These are phyloP conservation scores for Odontamblyopus rebecca DNA, from an alignment of 2,797 vertebrate genomes.

Conservation along the genomic window DNA sequence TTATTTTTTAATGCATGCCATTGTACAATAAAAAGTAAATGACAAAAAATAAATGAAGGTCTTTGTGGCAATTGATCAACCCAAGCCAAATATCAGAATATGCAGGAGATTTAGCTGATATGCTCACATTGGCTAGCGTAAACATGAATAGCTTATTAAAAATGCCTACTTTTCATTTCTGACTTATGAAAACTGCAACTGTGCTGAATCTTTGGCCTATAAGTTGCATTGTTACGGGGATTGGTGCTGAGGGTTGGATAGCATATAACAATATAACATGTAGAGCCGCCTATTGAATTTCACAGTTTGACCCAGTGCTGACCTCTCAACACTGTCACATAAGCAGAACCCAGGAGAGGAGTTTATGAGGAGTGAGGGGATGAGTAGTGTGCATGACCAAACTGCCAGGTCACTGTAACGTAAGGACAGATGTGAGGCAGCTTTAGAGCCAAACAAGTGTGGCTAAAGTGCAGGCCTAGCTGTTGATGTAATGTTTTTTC, in stretches of 20 bases:
- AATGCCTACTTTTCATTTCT: constrained; percentile 18
- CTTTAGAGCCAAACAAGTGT: neutral
- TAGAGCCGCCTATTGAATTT: constrained; percentile 64
- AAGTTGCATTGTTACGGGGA: constrained; percentile 44
- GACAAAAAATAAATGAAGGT: no score
- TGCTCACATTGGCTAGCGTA: neutral
- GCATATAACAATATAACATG: constrained; percentile 65
- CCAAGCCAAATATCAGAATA: no score
- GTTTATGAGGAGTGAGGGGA: neutral
- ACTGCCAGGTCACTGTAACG: constrained; percentile 12
- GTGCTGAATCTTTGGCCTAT: constrained; percentile 23
- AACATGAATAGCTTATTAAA: neutral
- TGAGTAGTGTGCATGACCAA: constrained; percentile 9
- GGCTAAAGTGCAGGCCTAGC: no score
- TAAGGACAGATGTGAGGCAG: constrained; percentile 5
- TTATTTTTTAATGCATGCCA: no score
- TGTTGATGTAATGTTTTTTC: no score
- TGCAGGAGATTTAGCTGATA: neutral
- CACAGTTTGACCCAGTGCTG: constrained; percentile 48
- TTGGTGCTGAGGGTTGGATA: constrained; percentile 29
- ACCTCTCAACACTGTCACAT: constrained; percentile 46
- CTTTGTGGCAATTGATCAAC: no score
- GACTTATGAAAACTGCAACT: constrained; percentile 38
- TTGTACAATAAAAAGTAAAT: no score
- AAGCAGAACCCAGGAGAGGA: constrained; percentile 24